Evolutionary conservation across 2,113 vertebrate genomes (phyloP).

Genomic region (Piprites chloris): DNA sequence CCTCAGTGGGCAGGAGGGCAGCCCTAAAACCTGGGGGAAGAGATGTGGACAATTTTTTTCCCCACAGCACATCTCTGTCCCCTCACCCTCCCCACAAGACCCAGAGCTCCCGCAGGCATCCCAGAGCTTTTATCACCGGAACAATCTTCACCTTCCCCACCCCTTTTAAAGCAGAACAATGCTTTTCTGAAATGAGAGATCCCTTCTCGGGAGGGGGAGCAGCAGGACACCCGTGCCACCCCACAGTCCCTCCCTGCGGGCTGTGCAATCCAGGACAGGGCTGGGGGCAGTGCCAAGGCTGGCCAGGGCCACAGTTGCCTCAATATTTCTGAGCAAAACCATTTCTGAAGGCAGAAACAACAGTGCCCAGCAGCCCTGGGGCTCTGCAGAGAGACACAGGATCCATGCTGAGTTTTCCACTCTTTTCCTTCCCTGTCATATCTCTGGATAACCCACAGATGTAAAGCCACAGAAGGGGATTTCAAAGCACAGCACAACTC

Average conservation of each 20-base stretch:
- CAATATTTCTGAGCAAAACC: fast-evolving
- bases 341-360: fast-evolving
- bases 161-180: background rate
- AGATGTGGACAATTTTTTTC: background rate
- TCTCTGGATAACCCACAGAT: fast-evolving
- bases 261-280: background rate
- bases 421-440: fast-evolving
- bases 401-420: fast-evolving
- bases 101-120: background rate
- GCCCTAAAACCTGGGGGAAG: fast-evolving
- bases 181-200: fast-evolving
- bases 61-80: fast-evolving
- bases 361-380: background rate
- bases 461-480: background rate
- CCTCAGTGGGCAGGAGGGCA: background rate
- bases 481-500: background rate
- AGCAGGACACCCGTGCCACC: fast-evolving
- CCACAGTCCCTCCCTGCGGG: fast-evolving
- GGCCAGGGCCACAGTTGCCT: background rate
- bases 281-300: background rate
- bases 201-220: background rate
- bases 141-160: background rate
- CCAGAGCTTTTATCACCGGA: fast-evolving
- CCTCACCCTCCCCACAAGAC: background rate
- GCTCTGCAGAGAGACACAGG: background rate